phyloP scores from a whole-genome alignment of 2,888 invertebrate species.

The Cyclophora punctaria region DNA sequence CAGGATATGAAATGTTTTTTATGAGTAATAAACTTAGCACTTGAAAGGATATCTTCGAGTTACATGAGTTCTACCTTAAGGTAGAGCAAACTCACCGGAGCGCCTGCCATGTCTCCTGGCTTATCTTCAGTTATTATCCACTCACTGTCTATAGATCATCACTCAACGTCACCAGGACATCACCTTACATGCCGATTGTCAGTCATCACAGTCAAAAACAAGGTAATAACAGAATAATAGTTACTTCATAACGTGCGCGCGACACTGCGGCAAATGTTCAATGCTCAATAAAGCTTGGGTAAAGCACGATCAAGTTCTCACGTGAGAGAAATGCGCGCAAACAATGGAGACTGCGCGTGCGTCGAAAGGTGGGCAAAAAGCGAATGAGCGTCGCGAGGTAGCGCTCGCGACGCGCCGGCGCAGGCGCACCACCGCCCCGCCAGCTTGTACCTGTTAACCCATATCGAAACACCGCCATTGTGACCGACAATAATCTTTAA shows the following conservation, averaged over 20 bases:
- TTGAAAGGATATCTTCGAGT: too few species aligned
- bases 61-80: not conserved
- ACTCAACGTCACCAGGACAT: constrained; percentile 56
- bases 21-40: too few species aligned
- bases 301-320: constrained; percentile 66
- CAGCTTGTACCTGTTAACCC: constrained; percentile 63
- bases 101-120: constrained; percentile 53
- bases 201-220: constrained; percentile 25
- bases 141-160: constrained; percentile 60
- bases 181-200: constrained; percentile 44
- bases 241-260: constrained; percentile 42
- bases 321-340: constrained; percentile 68
- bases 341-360: constrained; percentile 66
- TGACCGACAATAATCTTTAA: not conserved
- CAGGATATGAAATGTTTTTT: too few species aligned
- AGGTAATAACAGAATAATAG: not conserved
- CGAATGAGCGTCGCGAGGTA: constrained; percentile 53
- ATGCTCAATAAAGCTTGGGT: constrained; percentile 42
- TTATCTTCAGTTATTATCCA: constrained; percentile 34
- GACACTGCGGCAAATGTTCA: constrained; percentile 27
- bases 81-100: constrained; percentile 45
- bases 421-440: constrained; percentile 14
- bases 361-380: constrained; percentile 74
- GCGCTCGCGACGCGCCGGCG: constrained; percentile 26
- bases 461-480: constrained; percentile 42